Evolutionary conservation across 2,888 invertebrate species (phyloP), one percentile per base, ranked within the genome.

Genomic region (Ptilodon capucinus): DNA sequence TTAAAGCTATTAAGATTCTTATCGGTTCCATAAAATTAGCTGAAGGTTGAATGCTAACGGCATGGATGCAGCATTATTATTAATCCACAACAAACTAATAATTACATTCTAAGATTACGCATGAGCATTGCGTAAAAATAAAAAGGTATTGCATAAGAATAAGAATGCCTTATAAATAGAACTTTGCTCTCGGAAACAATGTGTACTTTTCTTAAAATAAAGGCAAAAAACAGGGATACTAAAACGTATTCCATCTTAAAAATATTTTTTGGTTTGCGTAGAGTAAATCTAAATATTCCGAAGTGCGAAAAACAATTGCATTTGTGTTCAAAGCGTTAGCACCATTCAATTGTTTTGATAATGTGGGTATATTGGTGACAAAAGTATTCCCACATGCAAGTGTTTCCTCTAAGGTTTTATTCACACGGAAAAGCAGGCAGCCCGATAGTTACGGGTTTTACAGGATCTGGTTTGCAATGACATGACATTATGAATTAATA

Each of bases 11-110:
- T 74, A 67, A 72, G 79, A 81, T 79, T 52, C 46, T 44, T 68
- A 81, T 81, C 79, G 48, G 49, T 50, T 52, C 50, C 66, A 68
- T 69, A 68, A 70, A 74, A 70, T 71, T 76, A 71, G 69, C 69
- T 52, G 54, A 69, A 70, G 60, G 58, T 51, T 64, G n/a, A 73
- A 69, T 61, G 55, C 58, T 65, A 64, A 67, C 64, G 57, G 60
- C 57, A 69, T 60, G 57, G 51, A 67, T 57, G 54, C 57, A 66
- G 60, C 13, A 7, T 53, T 62, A 61, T 72, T 54, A 74, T 76
- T 74, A 72, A 75, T 65, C 69, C 60, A 70, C 68, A 64, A 54
- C 63, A 64, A 71, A 68, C 60, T 70, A 70, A 71, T 76, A 70
- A 79, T 81, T 79, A 79, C 55, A 47, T 50, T 54, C 47, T 63